phyloP scores from a whole-genome alignment of 1,140 invertebrate species.

The Zaprionus kolodkinae region DNA sequence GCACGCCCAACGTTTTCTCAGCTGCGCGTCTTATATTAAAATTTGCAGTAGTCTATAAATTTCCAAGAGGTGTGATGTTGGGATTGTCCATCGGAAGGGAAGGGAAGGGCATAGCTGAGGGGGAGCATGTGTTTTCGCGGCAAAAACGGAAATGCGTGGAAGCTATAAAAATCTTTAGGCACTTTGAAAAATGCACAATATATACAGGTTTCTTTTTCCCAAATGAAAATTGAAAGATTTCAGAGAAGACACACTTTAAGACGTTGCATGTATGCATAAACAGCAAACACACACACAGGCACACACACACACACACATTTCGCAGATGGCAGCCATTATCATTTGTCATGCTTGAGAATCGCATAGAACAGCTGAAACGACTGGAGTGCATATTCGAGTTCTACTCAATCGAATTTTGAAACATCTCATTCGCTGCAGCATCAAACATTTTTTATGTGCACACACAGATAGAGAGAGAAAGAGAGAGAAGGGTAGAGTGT shows the following conservation, averaged over 20 bases:
- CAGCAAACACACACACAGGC: not conserved
- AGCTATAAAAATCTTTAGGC: conserved; percentile 4
- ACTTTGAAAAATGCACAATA: not conserved
- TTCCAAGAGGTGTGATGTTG: conserved; percentile 57
- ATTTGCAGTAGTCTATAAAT: conserved; percentile 80
- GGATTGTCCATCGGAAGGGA: conserved; percentile 1
- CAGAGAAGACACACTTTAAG: not conserved
- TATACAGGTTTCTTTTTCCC: not conserved
- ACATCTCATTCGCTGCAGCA: conserved; percentile 50
- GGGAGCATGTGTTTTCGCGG: not conserved
- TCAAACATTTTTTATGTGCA: conserved; percentile 35
- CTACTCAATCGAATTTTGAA: conserved; percentile 45
- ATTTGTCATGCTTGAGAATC: conserved; percentile 52
- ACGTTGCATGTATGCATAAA: not conserved
- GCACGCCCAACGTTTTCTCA: too few species aligned
- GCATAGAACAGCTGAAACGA: conserved; percentile 13
- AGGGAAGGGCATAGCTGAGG: conserved; percentile 6
- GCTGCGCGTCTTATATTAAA: conserved; percentile 63
- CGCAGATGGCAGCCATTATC: conserved; percentile 48
- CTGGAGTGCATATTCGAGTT: conserved; percentile 46
- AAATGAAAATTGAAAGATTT: not conserved
- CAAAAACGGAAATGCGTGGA: conserved; percentile 2
- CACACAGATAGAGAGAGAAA: not conserved
- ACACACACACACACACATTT: not conserved
- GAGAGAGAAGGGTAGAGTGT: not conserved